Percentiles rank a stretch among this genome's conserved stretches.
These are phyloP conservation scores for Melinopterus prodromus DNA, from an alignment of 2,888 invertebrate species.

Conservation along the genomic window DNA sequence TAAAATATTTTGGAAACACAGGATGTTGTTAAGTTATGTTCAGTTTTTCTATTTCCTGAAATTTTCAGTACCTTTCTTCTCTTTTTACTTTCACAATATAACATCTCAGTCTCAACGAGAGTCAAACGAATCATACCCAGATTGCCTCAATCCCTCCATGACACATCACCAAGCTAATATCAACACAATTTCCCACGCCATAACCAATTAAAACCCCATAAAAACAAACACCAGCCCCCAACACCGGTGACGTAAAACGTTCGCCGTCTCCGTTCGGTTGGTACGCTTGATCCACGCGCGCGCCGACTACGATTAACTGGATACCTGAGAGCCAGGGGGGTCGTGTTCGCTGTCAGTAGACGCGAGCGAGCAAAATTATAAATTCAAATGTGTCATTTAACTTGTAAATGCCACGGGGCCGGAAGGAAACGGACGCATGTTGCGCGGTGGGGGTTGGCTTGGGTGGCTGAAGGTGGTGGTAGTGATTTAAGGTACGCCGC, in stretches of 20 bases:
- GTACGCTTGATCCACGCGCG: background rate
- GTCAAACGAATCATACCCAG: background rate
- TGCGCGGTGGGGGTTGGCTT: background rate
- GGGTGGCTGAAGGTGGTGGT: background rate
- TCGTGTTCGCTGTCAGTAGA: conserved; percentile 14
- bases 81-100: too few species aligned
- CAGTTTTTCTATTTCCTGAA: too few species aligned
- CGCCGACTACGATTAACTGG: conserved; percentile 13
- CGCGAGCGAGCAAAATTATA: conserved; percentile 39
- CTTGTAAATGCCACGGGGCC: conserved; percentile 44
- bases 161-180: background rate
- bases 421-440: conserved; percentile 44
- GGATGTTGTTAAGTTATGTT: too few species aligned
- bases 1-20: too few species aligned
- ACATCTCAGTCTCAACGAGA: too few species aligned
- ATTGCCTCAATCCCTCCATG: background rate
- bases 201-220: conserved; percentile 19
- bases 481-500: background rate
- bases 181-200: conserved; percentile 17
- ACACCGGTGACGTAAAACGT: conserved; percentile 33
- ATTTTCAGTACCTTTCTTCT: too few species aligned
- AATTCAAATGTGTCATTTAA: conserved; percentile 48
- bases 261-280: conserved; percentile 14
- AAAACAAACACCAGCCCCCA: conserved; percentile 18
- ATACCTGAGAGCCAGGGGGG: conserved; percentile 14